Conservation (phyloP, 2,113 vertebrate species). For the Heterocephalus glaber region DNA sequence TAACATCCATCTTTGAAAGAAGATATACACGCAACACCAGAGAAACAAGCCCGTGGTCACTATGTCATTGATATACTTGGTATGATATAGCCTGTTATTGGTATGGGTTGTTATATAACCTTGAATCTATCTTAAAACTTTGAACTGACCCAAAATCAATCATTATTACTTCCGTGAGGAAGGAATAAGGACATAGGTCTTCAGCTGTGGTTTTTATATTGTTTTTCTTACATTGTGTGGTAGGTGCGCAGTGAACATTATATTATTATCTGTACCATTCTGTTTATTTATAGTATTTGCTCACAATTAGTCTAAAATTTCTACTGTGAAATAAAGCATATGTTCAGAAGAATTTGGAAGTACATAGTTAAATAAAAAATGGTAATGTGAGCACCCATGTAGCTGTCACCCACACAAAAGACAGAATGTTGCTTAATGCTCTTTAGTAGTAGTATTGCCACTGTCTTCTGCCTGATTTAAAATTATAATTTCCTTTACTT, state of each 20-base stretch:
- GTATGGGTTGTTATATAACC: neutral
- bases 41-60: neutral
- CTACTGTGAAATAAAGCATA: neutral
- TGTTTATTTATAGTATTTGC: neutral
- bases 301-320: neutral
- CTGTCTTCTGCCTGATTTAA: neutral
- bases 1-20: neutral
- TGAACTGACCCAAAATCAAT: neutral
- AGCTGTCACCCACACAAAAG: neutral
- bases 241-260: neutral
- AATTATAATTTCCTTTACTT: neutral
- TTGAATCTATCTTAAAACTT: neutral
- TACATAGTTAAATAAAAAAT: neutral
- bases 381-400: neutral
- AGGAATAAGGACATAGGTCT: neutral
- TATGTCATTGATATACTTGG: too few relatives aligned
- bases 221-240: neutral
- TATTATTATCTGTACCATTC: neutral
- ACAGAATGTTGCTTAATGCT: neutral
- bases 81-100: neutral
- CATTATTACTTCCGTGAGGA: neutral
- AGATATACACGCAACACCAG: neutral
- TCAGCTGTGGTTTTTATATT: neutral
- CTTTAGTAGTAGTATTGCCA: neutral
- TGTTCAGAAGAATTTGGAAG: neutral